Percentiles rank a stretch among this genome's conserved stretches.
These are phyloP conservation scores for Punctoribates punctum DNA, from an alignment of 2,888 invertebrate species.

Conservation along the genomic window DNA sequence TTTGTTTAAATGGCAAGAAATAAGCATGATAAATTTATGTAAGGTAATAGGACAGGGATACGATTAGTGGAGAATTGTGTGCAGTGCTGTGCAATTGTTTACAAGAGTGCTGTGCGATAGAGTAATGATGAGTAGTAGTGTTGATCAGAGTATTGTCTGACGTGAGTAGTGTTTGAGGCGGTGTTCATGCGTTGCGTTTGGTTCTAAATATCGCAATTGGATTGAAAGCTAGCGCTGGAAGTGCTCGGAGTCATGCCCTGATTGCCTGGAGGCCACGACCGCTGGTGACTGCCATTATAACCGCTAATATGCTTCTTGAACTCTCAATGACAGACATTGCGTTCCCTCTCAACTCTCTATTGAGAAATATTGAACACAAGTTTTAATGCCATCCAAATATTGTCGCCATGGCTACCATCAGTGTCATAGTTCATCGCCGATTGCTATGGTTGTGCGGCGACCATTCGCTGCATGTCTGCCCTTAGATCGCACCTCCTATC, in stretches of 20 bases:
- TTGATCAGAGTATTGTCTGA: conserved; percentile 8
- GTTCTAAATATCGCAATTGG: background rate
- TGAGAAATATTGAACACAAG: too few relatives aligned
- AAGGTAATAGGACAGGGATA: too few relatives aligned
- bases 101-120: background rate
- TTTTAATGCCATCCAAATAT: too few relatives aligned
- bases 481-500: conserved; percentile 30
- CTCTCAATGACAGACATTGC: background rate
- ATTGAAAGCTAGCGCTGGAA: conserved; percentile 3
- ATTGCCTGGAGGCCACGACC: conserved; percentile 33
- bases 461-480: conserved; percentile 28
- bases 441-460: background rate
- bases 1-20: too few relatives aligned
- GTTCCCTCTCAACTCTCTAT: too few relatives aligned
- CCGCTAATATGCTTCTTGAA: conserved; percentile 17
- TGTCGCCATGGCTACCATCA: conserved; percentile 19
- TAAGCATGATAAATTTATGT: too few relatives aligned
- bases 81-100: background rate
- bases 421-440: conserved; percentile 4
- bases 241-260: conserved; percentile 30
- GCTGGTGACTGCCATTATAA: conserved; percentile 1
- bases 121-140: background rate
- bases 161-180: conserved; percentile 6
- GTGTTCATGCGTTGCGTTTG: conserved; percentile 24
- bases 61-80: too few relatives aligned